A percentile compares a stretch with the other conserved stretches of the same genome.
phyloP scores from a whole-genome alignment of 2,113 vertebrate genomes.

The Urocynchramus pylzowi region DNA sequence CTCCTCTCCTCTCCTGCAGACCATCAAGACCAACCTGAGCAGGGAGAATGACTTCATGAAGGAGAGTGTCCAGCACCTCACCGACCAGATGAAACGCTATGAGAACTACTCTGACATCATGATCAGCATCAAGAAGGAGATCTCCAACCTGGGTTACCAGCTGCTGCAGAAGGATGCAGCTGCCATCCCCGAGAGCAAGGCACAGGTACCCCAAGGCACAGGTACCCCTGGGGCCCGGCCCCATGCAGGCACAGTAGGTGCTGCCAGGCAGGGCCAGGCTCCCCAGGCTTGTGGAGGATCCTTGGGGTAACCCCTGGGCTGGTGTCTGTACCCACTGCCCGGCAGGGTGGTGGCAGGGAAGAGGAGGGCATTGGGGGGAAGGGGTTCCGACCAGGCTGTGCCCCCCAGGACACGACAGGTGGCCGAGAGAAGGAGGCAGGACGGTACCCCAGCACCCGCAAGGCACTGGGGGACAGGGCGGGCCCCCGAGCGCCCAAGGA shows the following conservation, averaged over 20 bases:
- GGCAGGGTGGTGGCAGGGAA: fast-evolving
- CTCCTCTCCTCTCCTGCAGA: conserved; percentile 70
- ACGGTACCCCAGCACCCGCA: conserved; percentile 76
- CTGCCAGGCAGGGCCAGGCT: background rate
- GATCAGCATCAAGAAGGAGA: conserved; percentile 95
- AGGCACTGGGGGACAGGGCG: conserved; percentile 64
- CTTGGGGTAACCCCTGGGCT: fast-evolving
- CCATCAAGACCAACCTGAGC: conserved; percentile 91
- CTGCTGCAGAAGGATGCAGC: conserved; percentile 88
- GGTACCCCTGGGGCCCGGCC: fast-evolving
- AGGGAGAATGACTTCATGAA: conserved; percentile 91
- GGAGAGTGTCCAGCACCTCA: conserved; percentile 86
- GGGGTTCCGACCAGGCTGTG: background rate
- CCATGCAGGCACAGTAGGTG: fast-evolving
- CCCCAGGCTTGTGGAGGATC: fast-evolving
- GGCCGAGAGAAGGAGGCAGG: conserved; percentile 73
- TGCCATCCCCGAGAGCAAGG: conserved; percentile 66
- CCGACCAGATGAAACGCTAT: conserved; percentile 85
- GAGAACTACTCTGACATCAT: conserved; percentile 95
- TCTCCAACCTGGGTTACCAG: conserved; percentile 90
- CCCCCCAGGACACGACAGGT: conserved; percentile 76
- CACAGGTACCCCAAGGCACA: conserved; percentile 73
- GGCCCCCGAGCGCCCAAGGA: conserved; percentile 77
- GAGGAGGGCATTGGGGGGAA: background rate
- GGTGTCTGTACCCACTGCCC: background rate